A percentile compares a stretch with the other conserved stretches of the same genome.
phyloP scores from a whole-genome alignment of 2,113 vertebrate species.

The Eira barbara region DNA sequence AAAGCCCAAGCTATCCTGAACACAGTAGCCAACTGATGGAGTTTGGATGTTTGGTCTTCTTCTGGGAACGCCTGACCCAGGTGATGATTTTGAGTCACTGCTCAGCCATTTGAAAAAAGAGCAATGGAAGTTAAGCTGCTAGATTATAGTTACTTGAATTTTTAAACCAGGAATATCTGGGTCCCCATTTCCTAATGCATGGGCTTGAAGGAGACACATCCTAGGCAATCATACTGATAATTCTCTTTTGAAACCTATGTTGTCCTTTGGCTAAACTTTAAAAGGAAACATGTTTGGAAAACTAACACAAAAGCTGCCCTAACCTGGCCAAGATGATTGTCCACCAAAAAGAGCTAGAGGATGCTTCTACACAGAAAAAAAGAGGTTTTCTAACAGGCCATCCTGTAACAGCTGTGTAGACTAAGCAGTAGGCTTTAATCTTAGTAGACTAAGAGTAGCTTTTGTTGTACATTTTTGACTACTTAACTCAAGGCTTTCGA shows the following conservation, averaged over 20 bases:
- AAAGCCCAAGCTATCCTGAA: not conserved
- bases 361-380: not conserved
- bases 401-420: not conserved
- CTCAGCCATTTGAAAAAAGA: not conserved
- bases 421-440: constrained; percentile 20
- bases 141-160: constrained; percentile 1
- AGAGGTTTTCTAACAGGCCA: constrained; percentile 1
- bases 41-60: not conserved
- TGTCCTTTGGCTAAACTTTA: constrained; percentile 5
- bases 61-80: not conserved
- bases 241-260: not conserved
- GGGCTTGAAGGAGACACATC: not conserved
- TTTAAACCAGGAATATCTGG: not conserved
- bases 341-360: not conserved
- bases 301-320: not conserved
- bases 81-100: constrained; percentile 20
- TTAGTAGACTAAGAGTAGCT: constrained; percentile 10
- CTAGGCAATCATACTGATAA: not conserved
- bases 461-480: constrained; percentile 47
- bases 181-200: not conserved
- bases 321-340: not conserved
- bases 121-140: not conserved
- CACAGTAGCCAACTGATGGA: not conserved
- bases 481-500: constrained; percentile 39
- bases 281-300: not conserved